Base-by-base conservation (phyloP, 2,888 invertebrate genomes). In the Aleiodes testaceus region DNA sequence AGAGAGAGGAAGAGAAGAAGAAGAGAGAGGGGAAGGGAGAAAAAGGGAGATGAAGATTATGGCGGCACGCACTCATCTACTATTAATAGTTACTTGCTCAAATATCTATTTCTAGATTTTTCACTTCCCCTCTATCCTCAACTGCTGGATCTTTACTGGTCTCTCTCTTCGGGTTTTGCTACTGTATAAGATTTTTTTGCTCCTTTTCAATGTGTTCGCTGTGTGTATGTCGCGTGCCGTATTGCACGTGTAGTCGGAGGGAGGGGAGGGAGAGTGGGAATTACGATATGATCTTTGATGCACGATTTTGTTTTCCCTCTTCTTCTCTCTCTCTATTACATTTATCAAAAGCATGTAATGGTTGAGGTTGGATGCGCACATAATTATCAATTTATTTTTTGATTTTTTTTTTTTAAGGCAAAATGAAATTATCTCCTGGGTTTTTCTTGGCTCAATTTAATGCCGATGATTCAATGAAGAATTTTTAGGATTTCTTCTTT, bases 21-120 rank as follows among this genome's bases (percentile, higher is more conserved):
- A 63, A 50, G 44, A 61, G 55, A 55, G 53, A 55, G 20, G n/a
- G 47, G 68, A 61, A 61, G 50, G 59, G 55, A 55, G 53, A 67
- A 16, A 20, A 45, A 66, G 49, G 45, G 61, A 53, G 59, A 68
- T 68, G 71, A 49, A 14, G 11, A 42, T 18, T 36, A 69, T 68
- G 78, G 72, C 74, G 77, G 78, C 79, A 81, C 80, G 82, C 81
- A 86, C 85, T 86, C 88, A 88, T 88, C 86, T 81, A 80, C 88
- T 89, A 87, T 88, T 89, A 89, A 89, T 90, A 89, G 88, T 79
- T 79, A 82, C 86, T 88, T 87, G 87, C 88, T 88, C 88, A 88
- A 88, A 88, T 85, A 85, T 86, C 87, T 89, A 89, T 88, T 88
- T 88, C 87, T 85, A 88, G 81, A 72, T 20, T 50, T 26, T 45